phyloP scores from a whole-genome alignment of 2,888 invertebrate species.

The Pycnomerus fuliginosus region DNA sequence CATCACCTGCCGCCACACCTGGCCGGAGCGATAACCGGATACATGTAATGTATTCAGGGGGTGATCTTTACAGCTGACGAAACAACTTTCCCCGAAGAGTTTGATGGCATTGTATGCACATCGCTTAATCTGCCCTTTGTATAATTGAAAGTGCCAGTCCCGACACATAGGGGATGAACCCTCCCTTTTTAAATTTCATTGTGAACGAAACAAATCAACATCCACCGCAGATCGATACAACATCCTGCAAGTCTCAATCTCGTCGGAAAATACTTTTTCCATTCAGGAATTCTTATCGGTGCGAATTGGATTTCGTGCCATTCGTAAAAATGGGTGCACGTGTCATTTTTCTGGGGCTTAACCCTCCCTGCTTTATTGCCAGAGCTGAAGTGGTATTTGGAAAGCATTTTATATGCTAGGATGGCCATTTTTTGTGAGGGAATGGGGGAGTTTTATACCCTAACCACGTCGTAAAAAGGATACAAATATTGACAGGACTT shows the following conservation, averaged over 20 bases:
- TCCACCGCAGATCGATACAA: constrained; percentile 1
- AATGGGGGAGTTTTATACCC: constrained; percentile 17
- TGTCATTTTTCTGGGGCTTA: constrained; percentile 32
- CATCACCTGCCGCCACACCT: constrained; percentile 38
- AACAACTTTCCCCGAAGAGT: constrained; percentile 31
- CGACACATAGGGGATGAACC: constrained; percentile 24
- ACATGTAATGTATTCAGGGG: constrained; percentile 38
- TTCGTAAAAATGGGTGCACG: constrained; percentile 32
- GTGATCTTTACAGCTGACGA: constrained; percentile 33
- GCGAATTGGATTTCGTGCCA: constrained; percentile 35
- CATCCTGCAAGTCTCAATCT: constrained; percentile 25
- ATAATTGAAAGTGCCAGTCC: constrained; percentile 33
- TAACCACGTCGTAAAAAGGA: constrained; percentile 23
- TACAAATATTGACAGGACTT: constrained; percentile 15
- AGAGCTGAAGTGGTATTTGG: constrained; percentile 34
- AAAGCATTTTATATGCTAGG: constrained; percentile 33
- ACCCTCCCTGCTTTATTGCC: constrained; percentile 32
- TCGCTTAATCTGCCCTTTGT: constrained; percentile 41
- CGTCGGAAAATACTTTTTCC: constrained; percentile 23
- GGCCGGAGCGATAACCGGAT: constrained; percentile 35
- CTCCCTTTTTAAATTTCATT: constrained; percentile 22
- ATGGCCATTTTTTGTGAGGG: constrained; percentile 24
- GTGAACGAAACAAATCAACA: constrained; percentile 12
- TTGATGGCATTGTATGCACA: constrained; percentile 41
- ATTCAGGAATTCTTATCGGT: constrained; percentile 30